Percentiles rank a stretch among this genome's conserved stretches.
Evolutionary conservation across 64 coral and sea anemone genomes (phyloP).

Genomic region (Exaiptasia diaphana): DNA sequence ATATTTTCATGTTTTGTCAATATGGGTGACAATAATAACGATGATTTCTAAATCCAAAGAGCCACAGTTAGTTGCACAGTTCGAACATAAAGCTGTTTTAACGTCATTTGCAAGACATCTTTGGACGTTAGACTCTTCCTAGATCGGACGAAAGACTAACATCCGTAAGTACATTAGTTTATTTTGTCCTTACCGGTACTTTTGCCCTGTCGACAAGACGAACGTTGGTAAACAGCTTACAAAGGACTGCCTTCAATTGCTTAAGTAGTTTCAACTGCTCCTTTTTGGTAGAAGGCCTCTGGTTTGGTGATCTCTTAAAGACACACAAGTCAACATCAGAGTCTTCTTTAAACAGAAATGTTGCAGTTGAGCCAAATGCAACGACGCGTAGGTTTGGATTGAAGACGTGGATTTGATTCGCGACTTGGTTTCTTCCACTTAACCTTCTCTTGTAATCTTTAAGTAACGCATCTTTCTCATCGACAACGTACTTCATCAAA

Average conservation of each 20-base stretch:
- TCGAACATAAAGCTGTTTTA: too few relatives aligned
- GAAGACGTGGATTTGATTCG: background rate
- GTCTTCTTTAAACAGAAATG: conserved; percentile 66
- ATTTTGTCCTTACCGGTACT: conserved; percentile 88
- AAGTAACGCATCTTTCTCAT: conserved; percentile 34
- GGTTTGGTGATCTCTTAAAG: background rate
- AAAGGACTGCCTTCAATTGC: conserved; percentile 35
- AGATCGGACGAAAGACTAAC: too few relatives aligned
- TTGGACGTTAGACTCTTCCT: too few relatives aligned
- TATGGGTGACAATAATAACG: too few relatives aligned
- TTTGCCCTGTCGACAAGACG: conserved; percentile 70
- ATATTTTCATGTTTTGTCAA: too few relatives aligned
- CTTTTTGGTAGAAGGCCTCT: conserved; percentile 8
- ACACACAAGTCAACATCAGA: conserved; percentile 88
- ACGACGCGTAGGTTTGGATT: background rate
- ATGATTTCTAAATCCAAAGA: background rate
- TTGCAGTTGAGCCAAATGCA: conserved; percentile 90
- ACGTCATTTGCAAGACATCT: too few relatives aligned
- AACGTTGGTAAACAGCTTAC: conserved; percentile 48
- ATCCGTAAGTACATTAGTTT: too few relatives aligned
- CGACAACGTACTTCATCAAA: conserved; percentile 24
- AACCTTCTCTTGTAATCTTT: conserved; percentile 21
- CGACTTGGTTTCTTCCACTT: background rate
- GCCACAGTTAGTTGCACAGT: too few relatives aligned
- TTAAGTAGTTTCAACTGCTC: conserved; percentile 64